Conservation (phyloP, 1,140 invertebrate genomes). For the Idris sp. region DNA sequence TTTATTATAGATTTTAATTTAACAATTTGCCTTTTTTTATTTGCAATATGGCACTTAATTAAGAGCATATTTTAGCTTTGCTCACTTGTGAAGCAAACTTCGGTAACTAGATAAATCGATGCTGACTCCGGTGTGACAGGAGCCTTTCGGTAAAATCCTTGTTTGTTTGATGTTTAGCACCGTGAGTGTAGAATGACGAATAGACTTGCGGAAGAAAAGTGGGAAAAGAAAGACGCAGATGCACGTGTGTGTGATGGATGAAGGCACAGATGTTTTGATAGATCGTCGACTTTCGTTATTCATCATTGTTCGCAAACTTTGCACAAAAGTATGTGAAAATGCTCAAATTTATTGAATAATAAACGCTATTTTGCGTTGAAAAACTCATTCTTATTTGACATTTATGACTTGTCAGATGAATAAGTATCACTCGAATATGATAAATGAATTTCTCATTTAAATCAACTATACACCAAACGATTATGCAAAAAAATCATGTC, state of each 20-base stretch:
- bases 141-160: slow-evolving; percentile 28
- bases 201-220: slow-evolving; percentile 51
- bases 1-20: no score
- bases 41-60: no score
- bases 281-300: slow-evolving; percentile 47
- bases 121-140: slow-evolving; percentile 7
- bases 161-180: slow-evolving; percentile 51
- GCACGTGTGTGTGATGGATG: slow-evolving; percentile 39
- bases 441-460: no score
- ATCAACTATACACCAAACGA: no score
- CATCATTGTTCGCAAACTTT: slow-evolving; percentile 51
- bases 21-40: no score
- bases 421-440: slow-evolving; percentile 15
- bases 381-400: slow-evolving; percentile 20
- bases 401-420: slow-evolving; percentile 39
- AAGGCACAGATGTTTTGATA: slow-evolving; percentile 61
- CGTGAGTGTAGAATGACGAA: slow-evolving; percentile 42
- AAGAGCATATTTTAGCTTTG: no score
- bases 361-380: slow-evolving; percentile 21
- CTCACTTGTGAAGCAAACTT: no score
- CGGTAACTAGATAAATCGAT: slow-evolving; percentile 21
- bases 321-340: slow-evolving; percentile 50
- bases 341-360: slow-evolving; percentile 54
- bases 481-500: no score
- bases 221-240: slow-evolving; percentile 42